Conservation (phyloP, 2,113 vertebrate genomes). For the Grus americana region DNA sequence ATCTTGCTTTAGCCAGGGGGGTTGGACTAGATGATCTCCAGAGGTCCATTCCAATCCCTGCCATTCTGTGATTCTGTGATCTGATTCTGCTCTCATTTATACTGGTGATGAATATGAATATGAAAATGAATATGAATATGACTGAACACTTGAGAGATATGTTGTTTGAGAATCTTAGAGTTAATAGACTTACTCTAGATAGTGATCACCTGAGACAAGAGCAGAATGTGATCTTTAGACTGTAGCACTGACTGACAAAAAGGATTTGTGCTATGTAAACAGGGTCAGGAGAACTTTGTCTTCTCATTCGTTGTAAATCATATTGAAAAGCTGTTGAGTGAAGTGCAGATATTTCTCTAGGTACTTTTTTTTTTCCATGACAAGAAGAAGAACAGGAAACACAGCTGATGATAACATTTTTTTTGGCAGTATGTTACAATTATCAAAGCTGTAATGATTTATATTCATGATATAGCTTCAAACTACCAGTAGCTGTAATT, state of each 20-base stretch:
- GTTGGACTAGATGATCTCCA: no score
- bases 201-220: background rate
- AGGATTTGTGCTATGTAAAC: background rate
- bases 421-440: background rate
- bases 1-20: no score
- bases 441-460: constrained; percentile 18
- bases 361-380: background rate
- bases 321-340: background rate
- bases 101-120: background rate
- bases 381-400: background rate
- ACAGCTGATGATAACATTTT: background rate
- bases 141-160: background rate
- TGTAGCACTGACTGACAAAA: background rate
- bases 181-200: background rate
- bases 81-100: background rate
- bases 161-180: background rate
- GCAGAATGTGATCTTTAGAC: background rate
- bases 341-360: background rate
- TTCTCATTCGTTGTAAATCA: background rate
- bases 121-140: background rate
- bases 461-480: constrained; percentile 34
- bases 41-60: no score
- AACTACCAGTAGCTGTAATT: constrained; percentile 52
- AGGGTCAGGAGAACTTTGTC: background rate
- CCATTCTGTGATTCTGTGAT: no score